Evolutionary conservation across 2,888 invertebrate genomes (phyloP), one percentile per base, ranked within the genome.

Genomic region (Diarsia mendica): DNA sequence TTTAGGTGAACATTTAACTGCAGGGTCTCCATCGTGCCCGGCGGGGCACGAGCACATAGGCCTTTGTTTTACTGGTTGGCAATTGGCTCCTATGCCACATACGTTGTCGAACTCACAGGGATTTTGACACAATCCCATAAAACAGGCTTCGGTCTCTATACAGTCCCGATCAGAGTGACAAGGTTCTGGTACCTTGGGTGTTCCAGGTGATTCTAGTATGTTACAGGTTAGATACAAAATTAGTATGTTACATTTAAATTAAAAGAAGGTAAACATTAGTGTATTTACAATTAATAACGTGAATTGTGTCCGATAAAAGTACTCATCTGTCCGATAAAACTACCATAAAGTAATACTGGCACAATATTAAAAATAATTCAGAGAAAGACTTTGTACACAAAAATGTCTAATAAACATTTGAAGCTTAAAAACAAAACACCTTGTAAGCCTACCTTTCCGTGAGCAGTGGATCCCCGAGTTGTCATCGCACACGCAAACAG

Each of bases 161-260:
- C 98, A 98, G 96, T 98, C 98, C 92, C 97, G 97, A 95, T 98
- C 98, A 93, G 98, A 98, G 95, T 98, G 97, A 97, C 98, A 98
- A 91, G 98, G 98, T 95, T 97, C 98, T 90, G 97, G 98, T 93
- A 97, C 97, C 95, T 97, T 98, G 90, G 97, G 97, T 93, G 97
- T 97, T 93, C 97, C 97, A 90, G 97, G 97, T 92, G 97, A 97
- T 97, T 97, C 98, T 98, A 97, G 90, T 94, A 90, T 93, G 91
- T 96, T 96, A 95, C 93, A 94, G 92, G 93, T 92, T 94, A 91
- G 90, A 92, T 91, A 88, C 83, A 89, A 90, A 82, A 90, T 95
- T 94, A 94, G 94, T 95, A 87, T 90, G 93, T 95, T 94, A 94
- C 80, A 89, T 79, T 77, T 81, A 79, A 87, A 82, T 76, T 81